Evolutionary conservation across 2,113 vertebrate genomes (phyloP), one percentile per base, ranked within the genome.

Genomic region (Callipepla squamata): DNA sequence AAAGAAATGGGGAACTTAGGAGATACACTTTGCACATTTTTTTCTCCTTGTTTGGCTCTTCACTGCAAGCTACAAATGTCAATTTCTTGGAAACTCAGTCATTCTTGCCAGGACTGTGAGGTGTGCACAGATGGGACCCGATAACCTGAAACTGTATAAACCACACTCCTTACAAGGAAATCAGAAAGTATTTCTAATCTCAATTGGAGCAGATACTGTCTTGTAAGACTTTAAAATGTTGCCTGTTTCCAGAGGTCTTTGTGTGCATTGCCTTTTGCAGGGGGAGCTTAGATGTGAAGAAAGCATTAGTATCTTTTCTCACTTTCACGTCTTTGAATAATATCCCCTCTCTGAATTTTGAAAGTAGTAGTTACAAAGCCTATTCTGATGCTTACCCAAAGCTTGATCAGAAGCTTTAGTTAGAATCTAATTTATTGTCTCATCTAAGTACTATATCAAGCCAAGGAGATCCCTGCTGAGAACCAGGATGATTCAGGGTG

Each of bases 391-490:
- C 62, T 72, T 83, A 75, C 44, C 32, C 77, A 86, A 48, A 86
- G n/a, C 34, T 72, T 80, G 75, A 83, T 83, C 82, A 78, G 69
- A 70, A 80, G 47, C n/a, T 6, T 85, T 83, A 78, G 80, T 63
- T 36, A 90, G 82, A 36, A 93, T 23, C 36, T 72, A 66, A 79
- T 88, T 91, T 87, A 51, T 77, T 89, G 51, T 80, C 34, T 85
- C 45, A 80, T 74, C n/a, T 78, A 58, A 88, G 76, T 75, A 45
- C 23, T 62, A 32, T 8, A 21, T 83, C 47, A 78, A 92, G 26
- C 19, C n/a, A 73, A 65, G 47, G 70, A 68, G 78, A 19, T 87
- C 87, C 67, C 68, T 77, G 55, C 63, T 90, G 82, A 87, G 69
- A 40, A 55, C 21, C 36, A 63, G 59, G 63, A 80, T 63, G 68